A percentile compares a stretch with the other conserved stretches of the same genome.
These are phyloP conservation scores for Sialis fuliginosa DNA, from an alignment of 2,888 invertebrate genomes.

Conservation along the genomic window DNA sequence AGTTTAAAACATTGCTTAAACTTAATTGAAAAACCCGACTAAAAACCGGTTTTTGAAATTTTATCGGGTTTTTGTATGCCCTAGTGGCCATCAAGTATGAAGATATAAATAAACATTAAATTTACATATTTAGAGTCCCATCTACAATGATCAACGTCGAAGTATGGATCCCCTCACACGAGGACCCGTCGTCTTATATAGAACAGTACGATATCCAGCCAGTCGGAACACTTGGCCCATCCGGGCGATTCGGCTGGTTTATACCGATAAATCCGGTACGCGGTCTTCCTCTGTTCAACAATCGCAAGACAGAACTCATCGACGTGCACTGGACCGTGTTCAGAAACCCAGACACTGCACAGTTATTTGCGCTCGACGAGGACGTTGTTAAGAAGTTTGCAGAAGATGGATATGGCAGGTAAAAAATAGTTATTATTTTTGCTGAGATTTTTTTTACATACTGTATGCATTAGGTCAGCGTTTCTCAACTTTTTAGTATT, in stretches of 20 bases:
- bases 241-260: slow-evolving; percentile 48
- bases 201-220: slow-evolving; percentile 25
- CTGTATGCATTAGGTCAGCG: too few species aligned
- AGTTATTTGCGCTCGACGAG: slow-evolving; percentile 28
- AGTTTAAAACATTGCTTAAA: too few species aligned
- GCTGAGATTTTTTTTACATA: too few species aligned
- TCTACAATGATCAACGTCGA: slow-evolving; percentile 46
- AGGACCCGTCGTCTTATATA: slow-evolving; percentile 30
- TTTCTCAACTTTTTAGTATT: too few species aligned
- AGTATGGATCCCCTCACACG: slow-evolving; percentile 47
- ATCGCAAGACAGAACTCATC: slow-evolving; percentile 1
- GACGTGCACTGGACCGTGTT: slow-evolving; percentile 35
- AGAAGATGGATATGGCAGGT: slow-evolving; percentile 11
- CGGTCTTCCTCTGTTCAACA: slow-evolving; percentile 12
- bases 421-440: too few species aligned
- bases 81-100: neutral
- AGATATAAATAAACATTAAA: too few species aligned
- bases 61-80: too few species aligned
- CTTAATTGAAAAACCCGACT: too few species aligned
- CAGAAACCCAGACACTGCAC: slow-evolving; percentile 24
- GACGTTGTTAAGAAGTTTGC: slow-evolving; percentile 17
- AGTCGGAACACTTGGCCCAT: slow-evolving; percentile 31
- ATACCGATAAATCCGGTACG: slow-evolving; percentile 28
- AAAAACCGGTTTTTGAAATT: too few species aligned
- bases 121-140: slow-evolving; percentile 20